Percentiles rank a stretch among this genome's conserved stretches.
These are phyloP conservation scores for Syrista parreyssii DNA, from an alignment of 2,888 invertebrate genomes.

Conservation along the genomic window DNA sequence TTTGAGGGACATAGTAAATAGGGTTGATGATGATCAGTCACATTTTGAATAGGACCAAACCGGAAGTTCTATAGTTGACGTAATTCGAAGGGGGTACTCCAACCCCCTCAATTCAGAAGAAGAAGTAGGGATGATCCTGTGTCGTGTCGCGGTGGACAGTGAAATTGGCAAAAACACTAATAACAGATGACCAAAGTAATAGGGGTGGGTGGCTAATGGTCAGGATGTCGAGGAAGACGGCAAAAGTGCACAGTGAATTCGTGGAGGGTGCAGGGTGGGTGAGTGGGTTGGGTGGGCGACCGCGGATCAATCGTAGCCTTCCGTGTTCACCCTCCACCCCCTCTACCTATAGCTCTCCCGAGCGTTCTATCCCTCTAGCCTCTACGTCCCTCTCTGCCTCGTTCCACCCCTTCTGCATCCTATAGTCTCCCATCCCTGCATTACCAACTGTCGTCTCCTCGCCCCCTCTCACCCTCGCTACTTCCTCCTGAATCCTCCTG, in stretches of 20 bases:
- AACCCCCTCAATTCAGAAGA: not conserved
- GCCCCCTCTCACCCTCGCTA: constrained; percentile 44
- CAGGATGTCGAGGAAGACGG: constrained; percentile 39
- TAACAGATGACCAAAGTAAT: constrained; percentile 48
- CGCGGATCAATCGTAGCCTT: constrained; percentile 63
- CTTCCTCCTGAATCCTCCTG: constrained; percentile 50
- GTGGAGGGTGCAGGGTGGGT: constrained; percentile 45
- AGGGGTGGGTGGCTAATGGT: constrained; percentile 35
- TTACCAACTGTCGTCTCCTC: constrained; percentile 20
- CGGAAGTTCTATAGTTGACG: not conserved
- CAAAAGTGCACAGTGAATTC: constrained; percentile 54
- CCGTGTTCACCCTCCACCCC: constrained; percentile 45
- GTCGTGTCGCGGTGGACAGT: constrained; percentile 15
- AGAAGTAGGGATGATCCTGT: not conserved
- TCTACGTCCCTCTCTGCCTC: constrained; percentile 72
- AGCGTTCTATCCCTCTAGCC: constrained; percentile 45
- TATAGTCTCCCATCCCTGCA: constrained; percentile 24
- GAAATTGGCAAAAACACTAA: constrained; percentile 48
- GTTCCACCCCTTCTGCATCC: constrained; percentile 65
- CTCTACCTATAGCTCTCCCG: constrained; percentile 50
- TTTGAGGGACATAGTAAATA: rapidly evolving
- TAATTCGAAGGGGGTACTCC: not conserved
- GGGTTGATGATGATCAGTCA: not conserved
- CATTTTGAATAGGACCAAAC: not conserved
- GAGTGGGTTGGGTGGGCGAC: constrained; percentile 46